Conservation (phyloP, 2,113 vertebrate species). For the Rattus norvegicus region GRCr8 NC_086019.1:177292001-177292500, state of each 20-base stretch:
- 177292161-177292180: background rate
- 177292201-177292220: background rate
- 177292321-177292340: background rate
- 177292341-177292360: background rate
- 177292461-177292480: accelerated
- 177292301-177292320: background rate
- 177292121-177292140: background rate
- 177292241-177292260: background rate
- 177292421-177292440: background rate
- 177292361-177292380: background rate
- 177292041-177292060: background rate
- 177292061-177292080: background rate
- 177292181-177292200: background rate
- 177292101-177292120: background rate
- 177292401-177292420: background rate
- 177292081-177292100: background rate
- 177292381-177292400: background rate
- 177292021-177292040: background rate
- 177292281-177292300: background rate
- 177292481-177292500: background rate
- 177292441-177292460: background rate
- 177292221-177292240: background rate
- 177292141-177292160: background rate
- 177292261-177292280: background rate
- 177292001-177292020: background rate